Evolutionary conservation across 2,888 invertebrate species (phyloP), one percentile per base, ranked within the genome.

Genomic region (Drosophila anomalata): DNA sequence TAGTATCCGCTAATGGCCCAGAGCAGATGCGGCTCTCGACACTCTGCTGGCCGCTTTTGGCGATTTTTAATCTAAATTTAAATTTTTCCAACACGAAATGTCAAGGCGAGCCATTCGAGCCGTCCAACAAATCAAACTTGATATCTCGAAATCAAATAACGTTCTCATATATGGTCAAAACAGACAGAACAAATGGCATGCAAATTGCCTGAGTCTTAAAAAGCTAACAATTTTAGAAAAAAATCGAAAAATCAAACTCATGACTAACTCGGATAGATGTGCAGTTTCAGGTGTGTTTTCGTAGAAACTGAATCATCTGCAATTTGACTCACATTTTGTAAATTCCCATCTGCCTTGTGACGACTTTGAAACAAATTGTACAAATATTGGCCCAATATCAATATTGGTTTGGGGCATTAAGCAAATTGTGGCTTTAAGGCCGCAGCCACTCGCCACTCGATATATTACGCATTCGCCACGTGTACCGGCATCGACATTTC

Each of bases 381-480:
- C 52, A 72, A 77, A 77, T 67, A 78, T 75, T 78, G 68, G 59
- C 52, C 52, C 29, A 39, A 50, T 50, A 54, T 69, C 61, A 70
- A 58, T 61, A 60, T 60, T 68, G 46, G 33, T 48, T 29, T 68
- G 47, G 33, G 82, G 68, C 68, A 75, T 79, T 85, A 61, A 66
- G 72, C 61, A 74, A 71, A 76, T 69, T 68, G 75, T 72, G 52
- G 65, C 65, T 56, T 57, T 48, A 71, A 80, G 67, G 77, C 62
- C 74, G 51, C 67, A 62, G 60, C 75, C 66, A 73, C 56, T 78
- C 44, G 39, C 33, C 36, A 36, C 22, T 36, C 36, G 36, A 7
- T n/a, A 66, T 77, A 87, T 82, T 84, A 84, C 85, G 79, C 71
- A 84, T 78, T 73, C 85, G 75, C 75, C 79, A 75, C 73, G 85